Evolutionary conservation across 2,888 invertebrate genomes (phyloP).

Genomic region (Theretra japonica): DNA sequence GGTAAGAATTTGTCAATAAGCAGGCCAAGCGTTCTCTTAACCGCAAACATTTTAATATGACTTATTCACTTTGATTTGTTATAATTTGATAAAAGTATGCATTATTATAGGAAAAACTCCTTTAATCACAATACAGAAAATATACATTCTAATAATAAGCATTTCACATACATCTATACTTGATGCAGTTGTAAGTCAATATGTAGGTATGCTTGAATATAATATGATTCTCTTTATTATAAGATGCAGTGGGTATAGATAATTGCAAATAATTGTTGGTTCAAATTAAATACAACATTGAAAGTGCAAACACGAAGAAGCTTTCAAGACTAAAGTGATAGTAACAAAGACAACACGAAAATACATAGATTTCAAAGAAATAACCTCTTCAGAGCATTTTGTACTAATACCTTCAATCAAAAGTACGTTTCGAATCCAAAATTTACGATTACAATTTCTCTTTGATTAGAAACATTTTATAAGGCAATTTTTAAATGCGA

Average conservation of each 20-base stretch:
- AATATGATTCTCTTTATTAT: background rate
- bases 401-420: background rate
- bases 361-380: background rate
- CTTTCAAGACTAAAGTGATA: background rate
- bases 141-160: constrained; percentile 32
- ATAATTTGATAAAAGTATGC: constrained; percentile 41
- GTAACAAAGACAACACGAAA: background rate
- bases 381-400: background rate
- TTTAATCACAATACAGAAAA: constrained; percentile 22
- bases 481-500: too few species aligned
- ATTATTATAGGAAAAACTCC: constrained; percentile 37
- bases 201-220: background rate
- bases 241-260: background rate
- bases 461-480: background rate
- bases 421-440: background rate
- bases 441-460: background rate
- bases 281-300: background rate
- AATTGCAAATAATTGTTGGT: background rate
- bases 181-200: constrained; percentile 1
- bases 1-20: constrained; percentile 75
- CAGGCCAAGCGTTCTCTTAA: constrained; percentile 67
- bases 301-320: background rate
- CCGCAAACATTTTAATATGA: constrained; percentile 43
- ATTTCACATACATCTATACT: constrained; percentile 24
- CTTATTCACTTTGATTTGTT: constrained; percentile 26